Conservation (phyloP, 2,113 vertebrate genomes). For the Melanotaenia duboulayi region DNA sequence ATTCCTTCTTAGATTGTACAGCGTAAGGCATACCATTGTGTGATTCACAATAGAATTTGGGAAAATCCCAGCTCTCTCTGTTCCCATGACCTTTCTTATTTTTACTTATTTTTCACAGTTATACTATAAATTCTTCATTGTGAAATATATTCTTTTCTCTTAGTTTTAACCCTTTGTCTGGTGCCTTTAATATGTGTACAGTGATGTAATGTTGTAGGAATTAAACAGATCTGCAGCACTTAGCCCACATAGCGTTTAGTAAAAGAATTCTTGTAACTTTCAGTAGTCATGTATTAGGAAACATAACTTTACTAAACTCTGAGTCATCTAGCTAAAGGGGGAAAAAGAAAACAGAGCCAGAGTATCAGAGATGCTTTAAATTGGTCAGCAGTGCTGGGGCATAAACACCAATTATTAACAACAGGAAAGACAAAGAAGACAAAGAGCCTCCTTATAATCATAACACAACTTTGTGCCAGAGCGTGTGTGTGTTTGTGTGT, state of each 20-base stretch:
- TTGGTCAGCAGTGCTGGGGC: neutral
- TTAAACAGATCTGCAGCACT: neutral
- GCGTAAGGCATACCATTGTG: slow-evolving; percentile 57
- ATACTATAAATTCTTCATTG: neutral
- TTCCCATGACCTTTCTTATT: slow-evolving; percentile 53
- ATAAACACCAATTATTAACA: slow-evolving; percentile 8
- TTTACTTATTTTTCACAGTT: neutral
- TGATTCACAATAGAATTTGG: slow-evolving; percentile 60
- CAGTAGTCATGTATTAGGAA: neutral
- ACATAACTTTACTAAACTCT: neutral
- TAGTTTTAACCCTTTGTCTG: too few species aligned
- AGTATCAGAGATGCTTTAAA: neutral
- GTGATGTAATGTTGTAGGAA: neutral
- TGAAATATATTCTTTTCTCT: neutral
- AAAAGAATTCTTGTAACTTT: neutral
- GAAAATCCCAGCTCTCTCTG: slow-evolving; percentile 47
- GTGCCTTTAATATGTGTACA: neutral
- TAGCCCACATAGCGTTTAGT: too few species aligned
- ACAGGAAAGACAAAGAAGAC: slow-evolving; percentile 43
- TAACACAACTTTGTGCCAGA: slow-evolving; percentile 30
- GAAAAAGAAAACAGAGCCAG: neutral
- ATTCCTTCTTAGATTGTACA: slow-evolving; percentile 43
- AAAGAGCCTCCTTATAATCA: slow-evolving; percentile 36
- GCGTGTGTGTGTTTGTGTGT: neutral
- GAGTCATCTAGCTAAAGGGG: too few species aligned